These are phyloP conservation scores for Psephotus haematonotus DNA, from an alignment of 2,113 vertebrate genomes.

Conservation along the genomic window DNA sequence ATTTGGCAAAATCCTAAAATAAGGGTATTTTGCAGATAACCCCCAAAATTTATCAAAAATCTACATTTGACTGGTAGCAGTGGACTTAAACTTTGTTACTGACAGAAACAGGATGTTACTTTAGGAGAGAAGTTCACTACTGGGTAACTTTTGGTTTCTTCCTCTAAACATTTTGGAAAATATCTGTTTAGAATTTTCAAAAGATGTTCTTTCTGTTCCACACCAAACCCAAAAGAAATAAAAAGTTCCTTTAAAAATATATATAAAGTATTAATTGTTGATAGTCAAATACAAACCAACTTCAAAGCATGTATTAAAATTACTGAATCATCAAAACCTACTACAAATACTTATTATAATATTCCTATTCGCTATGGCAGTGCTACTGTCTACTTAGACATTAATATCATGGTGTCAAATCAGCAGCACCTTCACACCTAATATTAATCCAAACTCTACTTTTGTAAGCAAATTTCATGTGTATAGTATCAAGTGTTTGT, in stretches of 20 bases:
- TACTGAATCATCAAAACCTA: background rate
- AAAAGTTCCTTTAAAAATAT: background rate
- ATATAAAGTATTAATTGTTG: background rate
- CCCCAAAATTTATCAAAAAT: background rate
- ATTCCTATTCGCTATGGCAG: background rate
- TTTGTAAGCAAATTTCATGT: background rate
- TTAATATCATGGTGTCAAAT: background rate
- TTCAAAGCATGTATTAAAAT: background rate
- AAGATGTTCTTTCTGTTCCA: background rate
- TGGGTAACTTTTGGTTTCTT: background rate
- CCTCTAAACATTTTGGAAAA: background rate
- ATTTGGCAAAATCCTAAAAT: conserved; percentile 24
- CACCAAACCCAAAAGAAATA: background rate
- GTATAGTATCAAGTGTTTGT: background rate
- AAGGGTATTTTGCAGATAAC: background rate
- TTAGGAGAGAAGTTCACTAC: background rate
- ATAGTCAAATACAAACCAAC: background rate
- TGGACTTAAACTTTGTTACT: background rate
- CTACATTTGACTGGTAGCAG: background rate
- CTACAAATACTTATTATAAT: background rate
- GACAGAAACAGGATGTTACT: background rate
- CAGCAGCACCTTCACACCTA: background rate
- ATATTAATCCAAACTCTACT: background rate
- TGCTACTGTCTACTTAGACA: background rate
- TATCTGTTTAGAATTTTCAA: background rate